Evolutionary conservation across 2,888 invertebrate genomes (phyloP).

Genomic region (Catocala fraxini): DNA sequence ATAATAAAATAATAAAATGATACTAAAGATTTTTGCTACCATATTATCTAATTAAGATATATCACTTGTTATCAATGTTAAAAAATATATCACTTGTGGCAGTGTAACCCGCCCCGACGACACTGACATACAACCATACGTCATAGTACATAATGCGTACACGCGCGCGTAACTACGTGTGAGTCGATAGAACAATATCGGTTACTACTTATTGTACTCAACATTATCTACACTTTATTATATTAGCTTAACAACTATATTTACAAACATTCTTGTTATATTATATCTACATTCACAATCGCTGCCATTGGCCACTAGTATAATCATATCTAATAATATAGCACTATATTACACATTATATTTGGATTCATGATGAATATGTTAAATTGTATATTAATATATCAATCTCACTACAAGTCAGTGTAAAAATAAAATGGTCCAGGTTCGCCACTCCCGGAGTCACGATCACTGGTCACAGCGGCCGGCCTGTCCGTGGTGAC

Average conservation of each 20-base stretch:
- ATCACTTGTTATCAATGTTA: too few relatives aligned
- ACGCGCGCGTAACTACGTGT: too few relatives aligned
- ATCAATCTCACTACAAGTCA: conserved; percentile 1
- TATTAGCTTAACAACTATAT: conserved; percentile 1
- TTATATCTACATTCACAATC: background rate
- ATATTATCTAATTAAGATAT: too few relatives aligned
- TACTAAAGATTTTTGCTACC: too few relatives aligned
- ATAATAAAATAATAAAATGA: too few relatives aligned
- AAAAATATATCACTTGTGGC: too few relatives aligned
- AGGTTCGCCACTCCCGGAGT: background rate
- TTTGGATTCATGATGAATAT: conserved; percentile 20
- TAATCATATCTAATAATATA: background rate
- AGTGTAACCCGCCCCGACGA: too few relatives aligned
- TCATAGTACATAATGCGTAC: too few relatives aligned
- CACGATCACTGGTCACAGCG: too few relatives aligned
- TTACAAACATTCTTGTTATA: background rate
- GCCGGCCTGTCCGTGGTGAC: too few relatives aligned
- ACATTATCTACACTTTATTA: background rate
- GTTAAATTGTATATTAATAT: background rate
- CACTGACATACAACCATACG: too few relatives aligned
- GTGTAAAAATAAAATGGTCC: conserved; percentile 1
- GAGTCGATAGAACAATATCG: background rate
- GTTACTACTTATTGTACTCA: background rate
- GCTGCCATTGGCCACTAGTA: background rate
- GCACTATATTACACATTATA: conserved; percentile 3